Base-by-base conservation (phyloP, 1,140 invertebrate genomes). In the Papilio aristodemus region DNA sequence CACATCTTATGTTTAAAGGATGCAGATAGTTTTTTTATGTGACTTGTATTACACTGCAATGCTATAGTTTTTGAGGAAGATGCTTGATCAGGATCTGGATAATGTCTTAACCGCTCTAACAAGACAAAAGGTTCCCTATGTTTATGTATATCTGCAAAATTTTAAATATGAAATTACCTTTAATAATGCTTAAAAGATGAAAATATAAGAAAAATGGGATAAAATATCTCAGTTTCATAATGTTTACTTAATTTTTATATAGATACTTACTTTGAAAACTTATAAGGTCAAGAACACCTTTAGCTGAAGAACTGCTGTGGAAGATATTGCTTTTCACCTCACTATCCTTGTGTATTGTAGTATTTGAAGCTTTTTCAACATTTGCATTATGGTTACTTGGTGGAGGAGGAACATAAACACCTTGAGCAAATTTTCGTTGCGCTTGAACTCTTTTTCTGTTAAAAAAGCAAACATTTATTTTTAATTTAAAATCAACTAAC, bases 251-350 rank as follows among this genome's bases (percentile, higher is more conserved):
- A 46, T 46, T 46, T 2, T 17, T 2, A 39, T 39, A 11, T n/a
- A n/a, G n/a, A n/a, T 39, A 46, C 46, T 22, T 22, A 54, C 46
- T 54, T 25, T 54, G 46, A 25, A 54, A 54, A 11, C 46, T 54
- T 22, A 54, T 22, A 10, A 54, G 0, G 7, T 54, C 46, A 25
- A 54, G 46, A 25, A 54, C 17, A 54, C 46, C 9, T 54, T 22
- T 25, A 25, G 46, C 46, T 54, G 46, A 54, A 1, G 46, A 11
- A 10, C 46, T 13, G 22, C 46, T 54, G 19, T 13, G 19, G 22
- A 54, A 54, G 9, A 54, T 9, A 25, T 54, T 54, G 10, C 46
- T 54, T 54, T 19, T 54, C 11, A 25, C 13, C 8, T 54, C 46
- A 25, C 10, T 11, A 3, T 54, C 46, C 19, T 54, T 54, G 11